A percentile compares a stretch with the other conserved stretches of the same genome.
Conservation (phyloP, 2,797 vertebrate genomes). For the Chaetophractus vellerosus region DNA sequence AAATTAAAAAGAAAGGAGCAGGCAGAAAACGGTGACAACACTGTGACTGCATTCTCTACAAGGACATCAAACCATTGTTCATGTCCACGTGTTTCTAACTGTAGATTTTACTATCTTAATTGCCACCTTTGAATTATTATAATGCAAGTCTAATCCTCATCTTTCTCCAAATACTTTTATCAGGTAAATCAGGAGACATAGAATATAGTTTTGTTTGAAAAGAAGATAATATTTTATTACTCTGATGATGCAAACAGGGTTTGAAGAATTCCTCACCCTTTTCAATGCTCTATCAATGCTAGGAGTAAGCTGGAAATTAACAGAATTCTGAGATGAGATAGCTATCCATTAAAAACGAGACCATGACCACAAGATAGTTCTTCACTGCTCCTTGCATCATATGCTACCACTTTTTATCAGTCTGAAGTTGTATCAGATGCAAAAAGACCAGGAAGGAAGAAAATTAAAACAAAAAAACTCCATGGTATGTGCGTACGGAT, state of each 20-base stretch:
- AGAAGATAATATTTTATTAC: neutral
- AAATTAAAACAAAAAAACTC: constrained; percentile 43
- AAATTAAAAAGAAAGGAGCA: neutral
- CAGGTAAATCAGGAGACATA: constrained; percentile 49
- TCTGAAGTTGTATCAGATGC: neutral
- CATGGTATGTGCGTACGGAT: neutral
- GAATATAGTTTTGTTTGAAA: constrained; percentile 18
- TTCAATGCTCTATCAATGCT: neutral
- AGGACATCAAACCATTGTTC: constrained; percentile 66
- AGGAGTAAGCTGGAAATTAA: constrained; percentile 4
- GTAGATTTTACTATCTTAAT: constrained; percentile 64
- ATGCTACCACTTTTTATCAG: neutral
- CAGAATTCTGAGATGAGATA: constrained; percentile 50
- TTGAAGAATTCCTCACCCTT: neutral
- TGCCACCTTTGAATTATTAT: constrained; percentile 74
- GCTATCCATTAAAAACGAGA: neutral
- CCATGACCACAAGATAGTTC: neutral
- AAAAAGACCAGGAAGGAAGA: constrained; percentile 47
- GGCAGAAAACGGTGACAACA: constrained; percentile 14
- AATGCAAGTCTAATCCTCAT: constrained; percentile 51
- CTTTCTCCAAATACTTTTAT: constrained; percentile 59
- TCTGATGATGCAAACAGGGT: neutral
- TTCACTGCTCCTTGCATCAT: rapidly evolving
- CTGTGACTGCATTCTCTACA: constrained; percentile 42
- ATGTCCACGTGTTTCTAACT: constrained; percentile 57